Base-by-base conservation (phyloP, 2,888 invertebrate species). In the Eutolmus rufibarbis region DNA sequence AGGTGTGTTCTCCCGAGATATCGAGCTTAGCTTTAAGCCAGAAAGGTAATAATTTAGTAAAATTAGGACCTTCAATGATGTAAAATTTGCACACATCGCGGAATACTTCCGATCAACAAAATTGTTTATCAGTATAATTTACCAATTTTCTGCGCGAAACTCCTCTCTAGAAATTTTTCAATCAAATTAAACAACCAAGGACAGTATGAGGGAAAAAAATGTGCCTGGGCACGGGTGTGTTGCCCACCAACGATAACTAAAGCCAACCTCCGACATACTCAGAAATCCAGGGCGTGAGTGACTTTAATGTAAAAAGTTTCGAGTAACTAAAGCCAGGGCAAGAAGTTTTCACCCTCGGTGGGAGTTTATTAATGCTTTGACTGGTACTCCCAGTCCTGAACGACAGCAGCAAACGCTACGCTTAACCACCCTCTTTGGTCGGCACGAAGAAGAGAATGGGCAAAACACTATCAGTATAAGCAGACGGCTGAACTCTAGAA, bases 291-390 rank as follows among this genome's bases (percentile, higher is more conserved):
- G 16, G n/a, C 56, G 46, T 81, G 66, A 78, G 81, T 31, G 81
- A 51, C 81, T 81, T 81, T 56, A 81, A 81, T 56, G 81, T 56
- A 81, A 81, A 81, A 81, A 81, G 51, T 81, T 81, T 81, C 46
- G 31, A 46, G 23, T 81, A 81, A 81, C 23, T 81, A 56, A 81
- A 81, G 31, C 23, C 23, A 79, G 12, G 3, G 56, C 81, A 81
- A 56, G 46, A 79, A 81, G 28, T 51, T 81, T 51, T 56, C 23
- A n/a, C 81, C 51, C 51, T 56, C 28, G 66, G 66, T 28, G 66
- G 66, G 66, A 81, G 81, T 56, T 81, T 81, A 81, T 81, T 81
- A 66, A 66, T 23, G 12, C 66, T 66, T 66, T 23, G 66, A 66
- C 66, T 66, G 28, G 66, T 66, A 19, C 19, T 66, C 23, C 28